Conservation (phyloP, 2,888 invertebrate genomes). For the Andrena chrysosceles region DNA sequence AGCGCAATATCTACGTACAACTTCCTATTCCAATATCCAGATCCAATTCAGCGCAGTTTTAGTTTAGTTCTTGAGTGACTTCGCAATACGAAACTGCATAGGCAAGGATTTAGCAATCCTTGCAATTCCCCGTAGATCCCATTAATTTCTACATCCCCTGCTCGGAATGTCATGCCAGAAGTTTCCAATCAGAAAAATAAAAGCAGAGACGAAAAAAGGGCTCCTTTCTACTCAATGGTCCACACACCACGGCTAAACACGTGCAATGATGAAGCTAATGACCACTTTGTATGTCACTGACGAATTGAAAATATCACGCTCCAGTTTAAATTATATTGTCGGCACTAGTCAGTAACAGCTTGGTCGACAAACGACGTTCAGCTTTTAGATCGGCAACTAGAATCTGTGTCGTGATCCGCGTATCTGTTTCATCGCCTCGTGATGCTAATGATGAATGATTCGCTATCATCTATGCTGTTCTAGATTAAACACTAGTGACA, state of each 20-base stretch:
- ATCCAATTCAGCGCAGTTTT: too few relatives aligned
- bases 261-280: neutral
- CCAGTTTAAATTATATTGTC: neutral
- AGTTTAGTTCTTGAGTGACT: too few relatives aligned
- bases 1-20: too few relatives aligned
- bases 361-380: neutral
- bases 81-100: too few relatives aligned
- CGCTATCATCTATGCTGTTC: neutral
- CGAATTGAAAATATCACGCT: neutral
- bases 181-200: too few relatives aligned
- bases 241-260: neutral
- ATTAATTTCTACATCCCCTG: too few relatives aligned
- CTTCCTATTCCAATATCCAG: too few relatives aligned
- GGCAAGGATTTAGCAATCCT: too few relatives aligned
- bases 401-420: neutral
- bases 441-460: neutral
- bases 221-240: too few relatives aligned
- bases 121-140: too few relatives aligned
- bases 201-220: too few relatives aligned
- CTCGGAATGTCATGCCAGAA: too few relatives aligned
- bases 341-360: neutral
- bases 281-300: neutral
- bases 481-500: neutral
- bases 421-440: neutral
- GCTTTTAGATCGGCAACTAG: constrained; percentile 2